Conservation (phyloP, 2,888 invertebrate genomes). For the Lordiphosa andalusiaca region DNA sequence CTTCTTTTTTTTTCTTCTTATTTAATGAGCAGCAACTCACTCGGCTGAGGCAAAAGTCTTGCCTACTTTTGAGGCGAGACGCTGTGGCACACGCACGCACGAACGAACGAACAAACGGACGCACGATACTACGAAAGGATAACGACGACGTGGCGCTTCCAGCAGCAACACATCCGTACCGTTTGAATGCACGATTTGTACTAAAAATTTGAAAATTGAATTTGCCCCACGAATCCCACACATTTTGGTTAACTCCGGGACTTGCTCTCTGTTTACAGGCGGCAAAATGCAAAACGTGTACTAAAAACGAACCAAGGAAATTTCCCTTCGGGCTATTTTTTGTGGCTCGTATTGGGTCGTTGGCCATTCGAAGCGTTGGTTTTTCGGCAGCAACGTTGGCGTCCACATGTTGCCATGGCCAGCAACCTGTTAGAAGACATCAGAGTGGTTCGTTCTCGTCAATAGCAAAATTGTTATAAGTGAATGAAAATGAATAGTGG, state of each 20-base stretch:
- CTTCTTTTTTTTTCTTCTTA: slow-evolving; percentile 18
- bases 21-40: slow-evolving; percentile 6
- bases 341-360: slow-evolving; percentile 16
- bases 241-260: slow-evolving; percentile 31
- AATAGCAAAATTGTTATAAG: too few species aligned
- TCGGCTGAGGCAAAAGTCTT: slow-evolving; percentile 26
- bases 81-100: slow-evolving; percentile 3
- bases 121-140: slow-evolving; percentile 33
- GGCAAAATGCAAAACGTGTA: slow-evolving; percentile 39
- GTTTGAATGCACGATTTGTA: slow-evolving; percentile 80
- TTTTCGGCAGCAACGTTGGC: slow-evolving; percentile 8
- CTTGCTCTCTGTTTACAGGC: slow-evolving; percentile 68
- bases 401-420: slow-evolving; percentile 70
- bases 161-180: slow-evolving; percentile 76
- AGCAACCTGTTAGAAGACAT: slow-evolving; percentile 65
- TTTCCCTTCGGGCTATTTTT: background rate
- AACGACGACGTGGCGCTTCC: slow-evolving; percentile 23
- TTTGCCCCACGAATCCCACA: slow-evolving; percentile 28
- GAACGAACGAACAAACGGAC: slow-evolving; percentile 7
- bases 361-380: slow-evolving; percentile 1
- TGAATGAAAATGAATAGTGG: too few species aligned
- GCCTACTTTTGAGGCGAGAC: slow-evolving; percentile 41
- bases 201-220: slow-evolving; percentile 74
- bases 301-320: slow-evolving; percentile 41
- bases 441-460: too few species aligned